These are phyloP conservation scores for Ephialtes manifestator DNA, from an alignment of 2,888 invertebrate genomes.

Conservation along the genomic window DNA sequence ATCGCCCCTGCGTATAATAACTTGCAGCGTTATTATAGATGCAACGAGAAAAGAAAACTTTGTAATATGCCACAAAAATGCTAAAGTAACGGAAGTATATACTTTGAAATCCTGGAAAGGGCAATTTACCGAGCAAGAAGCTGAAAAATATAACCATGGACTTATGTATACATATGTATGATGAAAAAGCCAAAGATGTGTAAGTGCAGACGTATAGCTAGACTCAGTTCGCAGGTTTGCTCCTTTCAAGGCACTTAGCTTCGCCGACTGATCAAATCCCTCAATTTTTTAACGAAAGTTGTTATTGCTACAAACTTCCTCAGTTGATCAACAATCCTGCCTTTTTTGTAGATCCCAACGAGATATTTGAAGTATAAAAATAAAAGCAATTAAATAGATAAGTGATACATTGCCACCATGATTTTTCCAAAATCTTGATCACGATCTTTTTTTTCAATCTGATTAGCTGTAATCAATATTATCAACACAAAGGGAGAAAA, in stretches of 20 bases:
- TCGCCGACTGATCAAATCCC: conserved; percentile 18
- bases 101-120: background rate
- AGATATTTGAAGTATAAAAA: no score
- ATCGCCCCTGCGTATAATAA: conserved; percentile 33
- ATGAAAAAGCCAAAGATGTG: background rate
- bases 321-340: no score
- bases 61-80: conserved; percentile 36
- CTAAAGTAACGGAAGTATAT: background rate
- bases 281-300: conserved; percentile 26
- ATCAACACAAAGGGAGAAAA: no score
- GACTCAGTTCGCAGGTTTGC: conserved; percentile 4
- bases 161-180: background rate
- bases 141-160: background rate
- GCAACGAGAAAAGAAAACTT: conserved; percentile 13
- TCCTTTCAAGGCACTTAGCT: conserved; percentile 17
- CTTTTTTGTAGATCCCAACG: no score
- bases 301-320: no score
- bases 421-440: no score
- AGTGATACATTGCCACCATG: no score
- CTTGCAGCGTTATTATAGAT: conserved; percentile 37
- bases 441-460: no score
- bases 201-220: background rate
- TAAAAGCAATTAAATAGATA: no score
- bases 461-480: no score
- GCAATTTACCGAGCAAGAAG: background rate